These are phyloP conservation scores for Pelochelys cantorii DNA, from an alignment of 2,797 vertebrate species.

Conservation along the genomic window DNA sequence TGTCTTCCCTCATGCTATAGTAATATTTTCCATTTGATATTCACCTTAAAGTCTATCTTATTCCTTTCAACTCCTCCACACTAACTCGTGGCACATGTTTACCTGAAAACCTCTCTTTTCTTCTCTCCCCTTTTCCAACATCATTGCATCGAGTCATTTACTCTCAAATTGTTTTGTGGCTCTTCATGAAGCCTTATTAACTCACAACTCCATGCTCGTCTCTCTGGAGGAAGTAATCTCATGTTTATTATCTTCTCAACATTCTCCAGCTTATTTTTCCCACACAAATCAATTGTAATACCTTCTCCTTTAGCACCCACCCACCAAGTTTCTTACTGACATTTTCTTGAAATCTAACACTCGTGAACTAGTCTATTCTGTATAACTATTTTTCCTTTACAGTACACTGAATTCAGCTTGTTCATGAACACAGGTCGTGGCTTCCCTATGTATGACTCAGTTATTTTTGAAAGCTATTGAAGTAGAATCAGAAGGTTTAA, in stretches of 20 bases:
- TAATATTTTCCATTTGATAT: not conserved
- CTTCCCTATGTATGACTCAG: not conserved
- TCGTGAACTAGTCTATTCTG: not conserved
- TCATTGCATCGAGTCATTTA: not conserved
- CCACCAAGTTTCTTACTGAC: not conserved
- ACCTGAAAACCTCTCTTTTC: not conserved
- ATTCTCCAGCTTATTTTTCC: slow-evolving; percentile 4
- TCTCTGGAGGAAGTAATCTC: not conserved
- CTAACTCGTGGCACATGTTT: not conserved
- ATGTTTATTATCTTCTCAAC: not conserved
- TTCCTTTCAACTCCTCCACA: not conserved
- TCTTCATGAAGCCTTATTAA: not conserved
- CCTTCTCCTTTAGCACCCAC: not conserved
- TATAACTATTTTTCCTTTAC: not conserved
- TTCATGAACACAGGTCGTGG: not conserved
- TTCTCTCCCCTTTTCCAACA: not conserved
- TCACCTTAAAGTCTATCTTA: not conserved
- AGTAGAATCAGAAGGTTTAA: not conserved
- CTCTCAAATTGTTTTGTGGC: not conserved
- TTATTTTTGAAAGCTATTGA: not conserved
- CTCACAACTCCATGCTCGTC: not conserved
- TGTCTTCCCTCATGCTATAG: too few species aligned
- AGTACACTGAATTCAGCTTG: not conserved
- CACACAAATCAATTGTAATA: not conserved
- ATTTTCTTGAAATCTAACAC: not conserved